phyloP scores from a whole-genome alignment of 2,888 invertebrate genomes.

The Erannis defoliaria region DNA sequence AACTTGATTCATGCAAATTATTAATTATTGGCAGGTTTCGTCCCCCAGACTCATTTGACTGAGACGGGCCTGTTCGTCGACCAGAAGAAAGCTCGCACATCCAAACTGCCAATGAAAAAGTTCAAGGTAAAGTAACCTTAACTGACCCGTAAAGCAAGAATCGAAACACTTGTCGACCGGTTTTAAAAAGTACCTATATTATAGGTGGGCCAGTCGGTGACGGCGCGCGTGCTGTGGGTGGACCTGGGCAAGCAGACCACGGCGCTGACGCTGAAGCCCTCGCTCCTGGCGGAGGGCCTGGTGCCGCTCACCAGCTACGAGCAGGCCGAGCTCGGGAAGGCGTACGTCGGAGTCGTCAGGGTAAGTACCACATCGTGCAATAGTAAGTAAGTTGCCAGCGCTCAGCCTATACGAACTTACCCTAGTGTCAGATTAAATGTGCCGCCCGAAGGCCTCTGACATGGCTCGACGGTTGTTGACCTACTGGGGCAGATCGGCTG shows the following conservation, averaged over 20 bases:
- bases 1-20: not conserved
- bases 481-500: too few species aligned
- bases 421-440: too few species aligned
- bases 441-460: too few species aligned
- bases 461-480: too few species aligned
- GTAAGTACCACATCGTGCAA: too few species aligned
- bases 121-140: slow-evolving; percentile 69
- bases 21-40: slow-evolving; percentile 75
- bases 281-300: slow-evolving; percentile 85
- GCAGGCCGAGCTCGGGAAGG: slow-evolving; percentile 65
- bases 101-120: slow-evolving; percentile 82
- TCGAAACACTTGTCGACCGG: too few species aligned
- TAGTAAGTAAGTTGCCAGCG: too few species aligned
- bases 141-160: too few species aligned
- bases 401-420: too few species aligned
- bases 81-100: slow-evolving; percentile 65
- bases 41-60: slow-evolving; percentile 86
- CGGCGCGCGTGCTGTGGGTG: slow-evolving; percentile 87
- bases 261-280: slow-evolving; percentile 89
- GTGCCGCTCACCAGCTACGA: slow-evolving; percentile 81
- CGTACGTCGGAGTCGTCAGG: slow-evolving; percentile 60
- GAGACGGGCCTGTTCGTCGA: slow-evolving; percentile 77
- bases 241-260: slow-evolving; percentile 77
- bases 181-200: not conserved
- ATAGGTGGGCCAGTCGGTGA: slow-evolving; percentile 83